Conservation (phyloP, 1,140 invertebrate species). For the Drosophila sproati region DNA sequence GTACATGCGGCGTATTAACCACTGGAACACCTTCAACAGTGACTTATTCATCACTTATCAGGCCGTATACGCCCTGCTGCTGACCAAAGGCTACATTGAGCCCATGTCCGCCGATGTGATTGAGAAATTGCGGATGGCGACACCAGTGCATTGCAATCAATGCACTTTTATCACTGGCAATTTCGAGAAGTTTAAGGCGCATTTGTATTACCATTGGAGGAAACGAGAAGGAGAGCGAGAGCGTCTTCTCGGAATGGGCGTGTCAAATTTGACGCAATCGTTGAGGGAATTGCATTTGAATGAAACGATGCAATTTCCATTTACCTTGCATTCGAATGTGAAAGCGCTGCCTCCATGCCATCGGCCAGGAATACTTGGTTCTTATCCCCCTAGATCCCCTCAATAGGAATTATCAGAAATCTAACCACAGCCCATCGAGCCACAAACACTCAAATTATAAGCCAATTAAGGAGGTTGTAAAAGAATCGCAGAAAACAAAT, state of each 20-base stretch:
- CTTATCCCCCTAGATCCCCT: no score
- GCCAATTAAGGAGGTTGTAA: not conserved
- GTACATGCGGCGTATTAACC: conserved; percentile 39
- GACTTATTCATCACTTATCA: conserved; percentile 56
- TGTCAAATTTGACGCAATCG: not conserved
- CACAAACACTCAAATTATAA: not conserved
- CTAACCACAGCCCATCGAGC: not conserved
- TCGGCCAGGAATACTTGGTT: no score
- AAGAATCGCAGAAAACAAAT: not conserved
- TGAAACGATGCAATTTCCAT: no score
- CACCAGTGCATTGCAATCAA: conserved; percentile 54
- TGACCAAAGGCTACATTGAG: conserved; percentile 35
- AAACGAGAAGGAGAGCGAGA: conserved; percentile 7
- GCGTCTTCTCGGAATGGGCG: not conserved
- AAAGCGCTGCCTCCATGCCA: no score
- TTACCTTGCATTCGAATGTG: no score
- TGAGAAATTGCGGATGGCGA: conserved; percentile 12
- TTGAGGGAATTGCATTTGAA: conserved; percentile 1
- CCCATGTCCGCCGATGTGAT: conserved; percentile 37
- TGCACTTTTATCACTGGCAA: conserved; percentile 39
- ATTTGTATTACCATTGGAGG: conserved; percentile 53
- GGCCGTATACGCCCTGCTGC: conserved; percentile 28
- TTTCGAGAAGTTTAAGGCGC: conserved; percentile 40
- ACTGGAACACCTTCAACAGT: conserved; percentile 67
- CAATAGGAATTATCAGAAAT: no score